These are phyloP conservation scores for Leptothorax acervorum DNA, from an alignment of 2,888 invertebrate genomes.

Conservation along the genomic window DNA sequence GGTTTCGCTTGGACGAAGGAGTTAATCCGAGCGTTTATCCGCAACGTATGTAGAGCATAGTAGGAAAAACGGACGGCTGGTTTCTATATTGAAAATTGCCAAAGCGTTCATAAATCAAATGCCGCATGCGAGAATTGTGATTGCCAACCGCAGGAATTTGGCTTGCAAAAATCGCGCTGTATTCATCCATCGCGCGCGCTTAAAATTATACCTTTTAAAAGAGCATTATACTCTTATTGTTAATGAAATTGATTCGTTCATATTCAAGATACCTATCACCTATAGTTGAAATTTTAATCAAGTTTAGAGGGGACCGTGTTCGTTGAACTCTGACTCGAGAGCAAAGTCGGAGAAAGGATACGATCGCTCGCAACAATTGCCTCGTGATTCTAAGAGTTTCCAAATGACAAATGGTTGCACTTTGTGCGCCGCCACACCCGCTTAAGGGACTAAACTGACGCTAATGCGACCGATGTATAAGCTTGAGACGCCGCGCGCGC, in stretches of 20 bases:
- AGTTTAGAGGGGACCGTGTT: not conserved
- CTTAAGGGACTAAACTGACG: slow-evolving; percentile 34
- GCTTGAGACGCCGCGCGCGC: slow-evolving; percentile 3
- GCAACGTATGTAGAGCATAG: slow-evolving; percentile 64
- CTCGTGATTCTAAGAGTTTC: slow-evolving; percentile 21
- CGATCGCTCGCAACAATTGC: slow-evolving; percentile 21
- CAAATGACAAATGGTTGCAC: slow-evolving; percentile 31
- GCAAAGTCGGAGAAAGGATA: slow-evolving; percentile 20
- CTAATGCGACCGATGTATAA: slow-evolving; percentile 32
- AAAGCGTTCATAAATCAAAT: slow-evolving; percentile 64
- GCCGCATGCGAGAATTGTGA: not conserved
- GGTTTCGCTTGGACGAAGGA: slow-evolving; percentile 55
- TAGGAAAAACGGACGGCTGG: slow-evolving; percentile 64
- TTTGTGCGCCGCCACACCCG: slow-evolving; percentile 30
- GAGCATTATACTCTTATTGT: not conserved
- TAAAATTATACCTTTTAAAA: not conserved
- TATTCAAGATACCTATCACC: not conserved
- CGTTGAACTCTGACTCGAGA: not conserved
- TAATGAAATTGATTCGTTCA: not conserved
- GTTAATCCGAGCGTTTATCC: slow-evolving; percentile 64
- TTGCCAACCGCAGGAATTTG: not conserved
- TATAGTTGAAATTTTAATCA: slow-evolving; percentile 16
- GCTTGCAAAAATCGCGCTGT: not conserved
- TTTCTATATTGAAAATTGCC: slow-evolving; percentile 57
- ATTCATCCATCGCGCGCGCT: not conserved